Base-by-base conservation (phyloP, 2,797 vertebrate species). In the Amphiprion clarkii region DNA sequence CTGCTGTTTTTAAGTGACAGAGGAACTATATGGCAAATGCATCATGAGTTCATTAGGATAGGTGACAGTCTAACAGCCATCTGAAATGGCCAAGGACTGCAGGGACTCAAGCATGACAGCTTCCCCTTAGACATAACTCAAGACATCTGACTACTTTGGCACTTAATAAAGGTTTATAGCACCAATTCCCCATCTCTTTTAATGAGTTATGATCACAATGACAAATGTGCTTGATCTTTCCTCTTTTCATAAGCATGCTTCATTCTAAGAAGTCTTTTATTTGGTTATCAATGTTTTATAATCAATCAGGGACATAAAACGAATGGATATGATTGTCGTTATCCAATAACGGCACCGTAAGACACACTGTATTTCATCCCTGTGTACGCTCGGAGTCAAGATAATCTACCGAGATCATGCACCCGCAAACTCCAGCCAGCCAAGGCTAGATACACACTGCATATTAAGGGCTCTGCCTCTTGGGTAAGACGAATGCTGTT, bases 91-190 rank as follows among this genome's bases (percentile, higher is more conserved):
- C 3, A 23, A 49, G 36, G 64, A 82, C 90, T 88, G 78, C 0
- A 11, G 79, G 61, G 88, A 86, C 65, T 48, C 19, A 23, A 49
- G 36, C 44, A 16, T 75, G 84, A 88, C 89, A 74, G 76, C 71
- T 83, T 85, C 66, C 59, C 52, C 76, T 77, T 42, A 70, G 57
- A 87, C 73, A 90, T 93, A 91, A 89, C 53, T 90, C 90, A 90
- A 83, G 68, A 78, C 64, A 84, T 88, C 63, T 87, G 88, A 91
- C 85, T 74, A 69, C 88, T 81, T 60, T 78, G 81, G 86, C 89
- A 87, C 92, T 88, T 90, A 89, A 92, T 93, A 89, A 92, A 91
- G 87, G 76, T 91, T 93, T 92, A 93, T 79, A 46, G 87, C 83
- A 73, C 78, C 83, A 81, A 84, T 92, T 89, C 85, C 62, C 76